Evolutionary conservation across 2,797 vertebrate genomes (phyloP).

Genomic region (Neosilurus mollespiculum): DNA sequence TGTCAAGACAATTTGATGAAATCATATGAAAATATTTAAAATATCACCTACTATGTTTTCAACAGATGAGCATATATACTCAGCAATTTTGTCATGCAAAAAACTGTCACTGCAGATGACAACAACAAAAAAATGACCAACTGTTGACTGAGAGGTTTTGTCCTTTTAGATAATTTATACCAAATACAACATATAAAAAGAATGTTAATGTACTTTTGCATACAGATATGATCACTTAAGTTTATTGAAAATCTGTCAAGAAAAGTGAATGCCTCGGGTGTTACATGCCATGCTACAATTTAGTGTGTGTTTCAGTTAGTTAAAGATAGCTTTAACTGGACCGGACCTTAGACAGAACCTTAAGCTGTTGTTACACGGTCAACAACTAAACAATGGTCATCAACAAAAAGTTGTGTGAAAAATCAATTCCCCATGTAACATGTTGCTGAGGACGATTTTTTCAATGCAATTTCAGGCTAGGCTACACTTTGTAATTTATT

Average conservation of each 20-base stretch:
- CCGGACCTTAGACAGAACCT: too few species aligned
- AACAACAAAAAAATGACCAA: not conserved
- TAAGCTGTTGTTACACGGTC: too few species aligned
- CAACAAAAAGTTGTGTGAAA: too few species aligned
- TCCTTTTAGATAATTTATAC: not conserved
- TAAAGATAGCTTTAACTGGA: too few species aligned
- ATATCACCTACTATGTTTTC: too few species aligned
- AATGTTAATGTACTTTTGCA: not conserved
- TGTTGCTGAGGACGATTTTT: too few species aligned
- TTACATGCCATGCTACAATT: not conserved
- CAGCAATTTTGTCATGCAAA: not conserved
- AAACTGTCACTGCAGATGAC: not conserved
- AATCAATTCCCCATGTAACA: too few species aligned
- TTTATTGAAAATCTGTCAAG: not conserved
- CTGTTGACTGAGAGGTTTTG: not conserved
- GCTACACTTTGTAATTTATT: too few species aligned
- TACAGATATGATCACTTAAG: not conserved
- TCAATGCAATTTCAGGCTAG: too few species aligned
- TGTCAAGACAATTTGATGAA: too few species aligned
- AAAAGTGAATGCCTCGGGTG: not conserved
- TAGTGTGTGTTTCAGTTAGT: not conserved
- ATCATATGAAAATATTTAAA: too few species aligned
- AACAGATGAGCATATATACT: not conserved
- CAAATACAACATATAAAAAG: not conserved
- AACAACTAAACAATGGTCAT: too few species aligned